Percentiles rank a stretch among this genome's conserved stretches.
Evolutionary conservation across 1,140 invertebrate genomes (phyloP).

Genomic region (Campoletis sonorensis): DNA sequence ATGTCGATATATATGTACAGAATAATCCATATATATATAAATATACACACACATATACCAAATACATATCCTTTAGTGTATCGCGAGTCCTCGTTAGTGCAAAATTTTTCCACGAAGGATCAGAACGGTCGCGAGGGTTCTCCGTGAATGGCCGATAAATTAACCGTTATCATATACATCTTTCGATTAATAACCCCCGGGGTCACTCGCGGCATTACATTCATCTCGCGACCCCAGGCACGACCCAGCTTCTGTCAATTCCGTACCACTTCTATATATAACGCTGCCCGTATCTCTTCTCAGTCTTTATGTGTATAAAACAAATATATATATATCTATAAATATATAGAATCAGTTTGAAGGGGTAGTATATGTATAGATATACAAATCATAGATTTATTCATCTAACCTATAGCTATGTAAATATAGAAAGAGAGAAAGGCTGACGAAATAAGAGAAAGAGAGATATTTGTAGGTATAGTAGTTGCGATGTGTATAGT

Average conservation of each 20-base stretch:
- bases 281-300: not conserved
- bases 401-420: no score
- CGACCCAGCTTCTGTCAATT: constrained; percentile 46
- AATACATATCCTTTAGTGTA: not conserved
- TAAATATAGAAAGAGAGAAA: not conserved
- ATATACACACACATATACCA: not conserved
- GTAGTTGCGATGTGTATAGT: not conserved
- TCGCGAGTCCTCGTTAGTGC: constrained; percentile 27
- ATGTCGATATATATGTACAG: no score
- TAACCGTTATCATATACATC: constrained; percentile 44
- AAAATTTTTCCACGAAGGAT: constrained; percentile 2
- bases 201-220: constrained; percentile 31
- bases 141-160: constrained; percentile 43
- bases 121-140: not conserved
- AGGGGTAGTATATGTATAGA: no score
- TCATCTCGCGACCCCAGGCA: constrained; percentile 22
- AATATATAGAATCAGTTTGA: no score
- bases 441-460: not conserved
- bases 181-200: constrained; percentile 40
- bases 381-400: no score
- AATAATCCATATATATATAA: no score
- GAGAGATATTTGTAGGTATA: not conserved
- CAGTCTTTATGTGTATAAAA: not conserved
- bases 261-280: constrained; percentile 31
- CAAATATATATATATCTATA: no score